A percentile compares a stretch with the other conserved stretches of the same genome.
Conservation (phyloP, 2,797 vertebrate species). For the Notolepis coatsorum region DNA sequence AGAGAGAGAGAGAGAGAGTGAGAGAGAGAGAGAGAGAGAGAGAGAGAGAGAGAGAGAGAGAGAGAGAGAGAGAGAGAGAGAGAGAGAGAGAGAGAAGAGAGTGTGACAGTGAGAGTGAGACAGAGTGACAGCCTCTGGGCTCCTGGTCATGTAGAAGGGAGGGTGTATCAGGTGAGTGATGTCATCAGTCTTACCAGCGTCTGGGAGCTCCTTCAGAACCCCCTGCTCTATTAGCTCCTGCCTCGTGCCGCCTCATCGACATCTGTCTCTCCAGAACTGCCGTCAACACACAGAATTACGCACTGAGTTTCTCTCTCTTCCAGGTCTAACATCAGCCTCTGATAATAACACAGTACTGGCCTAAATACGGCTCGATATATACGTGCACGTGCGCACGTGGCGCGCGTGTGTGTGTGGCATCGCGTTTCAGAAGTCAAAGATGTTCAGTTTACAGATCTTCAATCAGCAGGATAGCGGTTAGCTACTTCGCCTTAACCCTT, state of each 20-base stretch:
- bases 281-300: conserved; percentile 57
- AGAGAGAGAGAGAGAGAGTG: too few species aligned
- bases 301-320: neutral
- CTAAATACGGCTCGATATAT: too few species aligned
- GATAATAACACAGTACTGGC: neutral
- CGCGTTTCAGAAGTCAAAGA: conserved; percentile 18
- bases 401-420: too few species aligned
- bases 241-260: conserved; percentile 95
- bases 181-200: conserved; percentile 85
- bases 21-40: too few species aligned
- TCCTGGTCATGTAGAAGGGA: neutral
- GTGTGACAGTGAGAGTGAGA: too few species aligned
- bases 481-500: too few species aligned
- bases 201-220: conserved; percentile 93
- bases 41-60: too few species aligned
- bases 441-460: conserved; percentile 16
- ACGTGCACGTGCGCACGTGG: too few species aligned
- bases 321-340: neutral
- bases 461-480: conserved; percentile 24
- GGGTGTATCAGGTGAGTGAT: conserved; percentile 54
- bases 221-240: conserved; percentile 98
- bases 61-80: conserved; percentile 57
- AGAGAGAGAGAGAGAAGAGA: too few species aligned
- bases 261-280: conserved; percentile 98
- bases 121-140: conserved; percentile 39